Conservation (phyloP, 2,113 vertebrate species). For the Peucedramus taeniatus region DNA sequence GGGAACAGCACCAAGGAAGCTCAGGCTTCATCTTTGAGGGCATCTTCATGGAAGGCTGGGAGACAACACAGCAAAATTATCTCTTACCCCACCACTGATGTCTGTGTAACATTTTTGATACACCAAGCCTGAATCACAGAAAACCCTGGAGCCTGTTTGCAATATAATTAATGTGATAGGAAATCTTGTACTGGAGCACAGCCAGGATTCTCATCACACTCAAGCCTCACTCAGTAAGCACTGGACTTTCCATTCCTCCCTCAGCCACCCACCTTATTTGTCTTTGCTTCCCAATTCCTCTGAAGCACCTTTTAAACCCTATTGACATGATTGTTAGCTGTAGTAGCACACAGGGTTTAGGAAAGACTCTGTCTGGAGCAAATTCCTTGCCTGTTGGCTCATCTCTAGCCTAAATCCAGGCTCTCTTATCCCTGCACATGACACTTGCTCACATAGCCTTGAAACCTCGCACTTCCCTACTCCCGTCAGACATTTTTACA, state of each 20-base stretch:
- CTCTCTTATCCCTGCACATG: background rate
- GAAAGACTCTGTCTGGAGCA: background rate
- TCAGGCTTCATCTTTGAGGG: background rate
- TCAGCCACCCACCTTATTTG: constrained; percentile 49
- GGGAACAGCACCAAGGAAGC: background rate
- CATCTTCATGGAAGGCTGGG: background rate
- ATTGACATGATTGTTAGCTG: constrained; percentile 23
- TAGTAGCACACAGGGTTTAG: background rate
- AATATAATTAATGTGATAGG: constrained; percentile 42
- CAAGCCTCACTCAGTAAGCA: constrained; percentile 53
- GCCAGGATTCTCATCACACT: constrained; percentile 63
- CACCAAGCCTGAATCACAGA: background rate
- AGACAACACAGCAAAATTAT: background rate
- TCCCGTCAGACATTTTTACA: background rate
- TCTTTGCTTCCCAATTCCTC: constrained; percentile 35
- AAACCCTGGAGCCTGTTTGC: background rate
- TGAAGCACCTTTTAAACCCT: constrained; percentile 43
- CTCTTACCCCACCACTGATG: background rate
- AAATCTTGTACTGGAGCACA: constrained; percentile 36
- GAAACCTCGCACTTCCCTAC: background rate
- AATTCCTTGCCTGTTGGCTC: background rate
- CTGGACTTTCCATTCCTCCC: constrained; percentile 44
- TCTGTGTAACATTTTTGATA: background rate
- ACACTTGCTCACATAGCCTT: constrained; percentile 11
- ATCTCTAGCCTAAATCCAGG: background rate